phyloP scores from a whole-genome alignment of 2,888 invertebrate genomes.

The Sussaba pulchella region DNA sequence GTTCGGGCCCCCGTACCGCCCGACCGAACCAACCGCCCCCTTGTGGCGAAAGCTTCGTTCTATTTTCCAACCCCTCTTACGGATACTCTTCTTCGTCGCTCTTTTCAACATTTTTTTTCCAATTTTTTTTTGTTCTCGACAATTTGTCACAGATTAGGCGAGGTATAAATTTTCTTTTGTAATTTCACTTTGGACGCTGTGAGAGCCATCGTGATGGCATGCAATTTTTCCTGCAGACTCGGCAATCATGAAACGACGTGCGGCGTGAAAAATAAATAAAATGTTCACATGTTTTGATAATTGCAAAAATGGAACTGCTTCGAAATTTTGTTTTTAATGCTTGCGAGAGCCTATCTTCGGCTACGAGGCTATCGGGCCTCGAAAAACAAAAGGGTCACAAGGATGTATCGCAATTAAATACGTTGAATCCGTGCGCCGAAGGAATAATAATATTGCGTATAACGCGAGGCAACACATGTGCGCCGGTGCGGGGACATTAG shows the following conservation, averaged over 20 bases:
- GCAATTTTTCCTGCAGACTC: background rate
- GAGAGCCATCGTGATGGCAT: background rate
- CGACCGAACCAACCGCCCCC: slow-evolving; percentile 57
- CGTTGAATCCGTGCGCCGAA: slow-evolving; percentile 60
- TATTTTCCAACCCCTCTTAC: slow-evolving; percentile 51
- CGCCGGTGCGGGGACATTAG: slow-evolving; percentile 62
- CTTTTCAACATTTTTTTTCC: slow-evolving; percentile 46
- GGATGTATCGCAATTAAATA: slow-evolving; percentile 63
- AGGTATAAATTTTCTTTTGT: slow-evolving; percentile 76
- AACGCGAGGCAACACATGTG: slow-evolving; percentile 42
- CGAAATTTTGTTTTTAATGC: background rate
- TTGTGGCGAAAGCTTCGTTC: slow-evolving; percentile 42
- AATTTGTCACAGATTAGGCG: slow-evolving; percentile 82
- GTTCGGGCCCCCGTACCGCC: slow-evolving; percentile 14
- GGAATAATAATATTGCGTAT: slow-evolving; percentile 64
- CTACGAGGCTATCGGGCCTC: background rate
- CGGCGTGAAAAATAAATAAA: slow-evolving; percentile 7
- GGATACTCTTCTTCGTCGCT: slow-evolving; percentile 49
- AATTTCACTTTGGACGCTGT: slow-evolving; percentile 14
- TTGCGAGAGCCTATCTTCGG: too few species aligned
- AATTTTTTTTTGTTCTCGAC: slow-evolving; percentile 63
- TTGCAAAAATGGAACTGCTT: slow-evolving; percentile 20
- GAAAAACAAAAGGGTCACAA: slow-evolving; percentile 46
- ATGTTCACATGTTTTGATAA: slow-evolving; percentile 24
- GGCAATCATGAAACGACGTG: slow-evolving; percentile 25